Evolutionary conservation across 2,888 invertebrate genomes (phyloP).

Genomic region (Clusia tigrina): DNA sequence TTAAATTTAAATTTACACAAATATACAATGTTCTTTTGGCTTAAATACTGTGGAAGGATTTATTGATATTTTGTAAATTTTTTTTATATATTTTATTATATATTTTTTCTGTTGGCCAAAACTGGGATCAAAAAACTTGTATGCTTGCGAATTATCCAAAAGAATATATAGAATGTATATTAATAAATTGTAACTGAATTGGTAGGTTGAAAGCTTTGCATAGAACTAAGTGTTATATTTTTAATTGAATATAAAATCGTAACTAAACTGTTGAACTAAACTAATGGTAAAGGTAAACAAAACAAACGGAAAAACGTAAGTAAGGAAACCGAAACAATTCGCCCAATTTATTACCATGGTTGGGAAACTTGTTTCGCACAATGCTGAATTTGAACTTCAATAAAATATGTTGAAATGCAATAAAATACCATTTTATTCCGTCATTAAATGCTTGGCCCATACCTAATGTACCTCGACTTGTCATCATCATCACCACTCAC

Average conservation of each 20-base stretch:
- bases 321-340: neutral
- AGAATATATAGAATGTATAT: conserved; percentile 3
- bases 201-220: neutral
- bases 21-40: neutral
- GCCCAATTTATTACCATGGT: neutral
- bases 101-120: conserved; percentile 1
- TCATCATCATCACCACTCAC: conserved; percentile 78
- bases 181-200: conserved; percentile 11
- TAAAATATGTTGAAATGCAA: conserved; percentile 10
- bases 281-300: conserved; percentile 14
- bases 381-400: conserved; percentile 16
- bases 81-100: conserved; percentile 1
- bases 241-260: neutral
- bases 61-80: neutral
- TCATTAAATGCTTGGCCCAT: conserved; percentile 69
- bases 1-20: neutral
- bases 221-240: neutral
- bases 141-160: conserved; percentile 3
- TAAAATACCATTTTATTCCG: conserved; percentile 59
- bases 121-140: neutral
- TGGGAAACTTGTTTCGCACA: conserved; percentile 11
- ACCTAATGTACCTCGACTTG: conserved; percentile 85
- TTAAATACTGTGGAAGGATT: neutral
- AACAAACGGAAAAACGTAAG: neutral
- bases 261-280: neutral